These are phyloP conservation scores for Cheilosia scutellata DNA, from an alignment of 2,888 invertebrate species.

Conservation along the genomic window DNA sequence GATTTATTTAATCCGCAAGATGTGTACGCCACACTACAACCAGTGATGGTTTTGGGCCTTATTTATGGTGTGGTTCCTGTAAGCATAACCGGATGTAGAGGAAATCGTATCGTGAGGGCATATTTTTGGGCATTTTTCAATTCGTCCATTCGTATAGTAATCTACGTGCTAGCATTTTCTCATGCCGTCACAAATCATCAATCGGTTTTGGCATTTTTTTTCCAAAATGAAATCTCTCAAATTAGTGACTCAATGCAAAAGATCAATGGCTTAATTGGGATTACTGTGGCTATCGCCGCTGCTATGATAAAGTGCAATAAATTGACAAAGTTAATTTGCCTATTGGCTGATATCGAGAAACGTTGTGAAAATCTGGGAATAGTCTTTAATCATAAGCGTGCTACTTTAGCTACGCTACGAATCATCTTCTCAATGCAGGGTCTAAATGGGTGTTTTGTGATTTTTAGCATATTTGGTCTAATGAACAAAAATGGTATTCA, in stretches of 20 bases:
- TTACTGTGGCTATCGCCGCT: not conserved
- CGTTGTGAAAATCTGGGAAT: slow-evolving; percentile 78
- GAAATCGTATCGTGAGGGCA: slow-evolving; percentile 77
- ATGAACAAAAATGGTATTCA: slow-evolving; percentile 55
- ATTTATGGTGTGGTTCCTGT: slow-evolving; percentile 81
- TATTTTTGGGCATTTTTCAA: slow-evolving; percentile 80
- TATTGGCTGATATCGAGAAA: slow-evolving; percentile 77
- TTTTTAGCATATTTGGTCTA: slow-evolving; percentile 76
- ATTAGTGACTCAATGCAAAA: slow-evolving; percentile 82
- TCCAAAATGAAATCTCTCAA: slow-evolving; percentile 81
- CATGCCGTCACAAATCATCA: slow-evolving; percentile 78
- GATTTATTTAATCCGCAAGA: slow-evolving; percentile 80
- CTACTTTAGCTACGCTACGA: slow-evolving; percentile 50
- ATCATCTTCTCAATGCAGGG: slow-evolving; percentile 60
- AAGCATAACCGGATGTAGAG: slow-evolving; percentile 76
- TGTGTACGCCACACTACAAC: slow-evolving; percentile 81
- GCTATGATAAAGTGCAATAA: slow-evolving; percentile 3
- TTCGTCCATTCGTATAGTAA: slow-evolving; percentile 79
- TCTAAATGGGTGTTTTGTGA: slow-evolving; percentile 71
- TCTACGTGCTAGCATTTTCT: slow-evolving; percentile 80
- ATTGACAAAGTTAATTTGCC: slow-evolving; percentile 56
- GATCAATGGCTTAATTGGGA: slow-evolving; percentile 80
- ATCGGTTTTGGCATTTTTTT: slow-evolving; percentile 82
- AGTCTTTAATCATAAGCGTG: slow-evolving; percentile 74
- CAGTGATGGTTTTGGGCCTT: slow-evolving; percentile 79